phyloP scores from a whole-genome alignment of 2,113 vertebrate species.

The Haemorhous mexicanus region DNA sequence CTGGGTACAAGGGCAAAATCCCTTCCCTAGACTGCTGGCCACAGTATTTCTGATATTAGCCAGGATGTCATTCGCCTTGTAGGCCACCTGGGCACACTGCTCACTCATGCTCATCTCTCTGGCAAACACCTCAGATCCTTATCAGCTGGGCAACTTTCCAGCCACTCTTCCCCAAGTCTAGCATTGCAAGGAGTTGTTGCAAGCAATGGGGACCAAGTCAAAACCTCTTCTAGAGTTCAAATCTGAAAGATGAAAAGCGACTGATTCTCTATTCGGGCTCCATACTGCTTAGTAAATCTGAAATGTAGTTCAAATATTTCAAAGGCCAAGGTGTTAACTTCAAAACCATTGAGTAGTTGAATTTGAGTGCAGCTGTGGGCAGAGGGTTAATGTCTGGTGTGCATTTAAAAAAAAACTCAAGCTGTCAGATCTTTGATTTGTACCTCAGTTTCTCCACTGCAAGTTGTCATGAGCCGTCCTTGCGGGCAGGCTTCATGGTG shows the following conservation, averaged over 20 bases:
- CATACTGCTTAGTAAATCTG: not conserved
- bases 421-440: not conserved
- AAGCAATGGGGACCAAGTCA: not conserved
- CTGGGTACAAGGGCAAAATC: not conserved
- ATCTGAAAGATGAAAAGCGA: not conserved
- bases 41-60: not conserved
- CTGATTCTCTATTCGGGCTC: not conserved
- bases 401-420: not conserved
- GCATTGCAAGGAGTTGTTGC: not conserved
- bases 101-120: not conserved
- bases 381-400: not conserved
- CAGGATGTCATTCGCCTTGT: rapidly evolving
- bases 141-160: not conserved
- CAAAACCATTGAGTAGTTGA: not conserved
- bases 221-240: not conserved
- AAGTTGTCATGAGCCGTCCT: not conserved
- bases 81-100: not conserved
- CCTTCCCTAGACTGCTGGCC: not conserved
- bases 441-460: not conserved
- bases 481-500: no score
- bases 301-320: not conserved
- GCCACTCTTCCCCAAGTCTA: not conserved
- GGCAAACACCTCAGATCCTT: not conserved
- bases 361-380: not conserved
- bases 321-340: not conserved